These are phyloP conservation scores for Drosophila quasianomalipes DNA, from an alignment of 2,888 invertebrate species.

Conservation along the genomic window DNA sequence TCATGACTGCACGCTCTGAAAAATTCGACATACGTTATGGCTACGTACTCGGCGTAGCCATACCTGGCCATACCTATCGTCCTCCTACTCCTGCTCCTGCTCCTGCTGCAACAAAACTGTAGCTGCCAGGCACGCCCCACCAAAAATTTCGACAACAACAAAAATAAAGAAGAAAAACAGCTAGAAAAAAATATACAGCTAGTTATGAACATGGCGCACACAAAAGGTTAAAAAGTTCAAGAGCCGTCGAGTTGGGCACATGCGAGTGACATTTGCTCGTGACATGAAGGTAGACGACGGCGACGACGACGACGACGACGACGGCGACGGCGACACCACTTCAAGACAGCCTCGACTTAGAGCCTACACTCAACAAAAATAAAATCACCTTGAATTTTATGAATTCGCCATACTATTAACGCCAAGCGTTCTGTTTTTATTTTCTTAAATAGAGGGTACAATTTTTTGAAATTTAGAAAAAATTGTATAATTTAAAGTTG, in stretches of 20 bases:
- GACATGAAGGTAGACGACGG: conserved; percentile 71
- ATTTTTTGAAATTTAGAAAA: too few relatives aligned
- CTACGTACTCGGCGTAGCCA: conserved; percentile 37
- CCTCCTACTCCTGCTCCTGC: neutral
- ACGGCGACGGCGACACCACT: conserved; percentile 49
- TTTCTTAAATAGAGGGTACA: neutral
- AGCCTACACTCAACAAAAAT: neutral
- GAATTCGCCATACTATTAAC: neutral
- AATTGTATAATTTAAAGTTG: neutral
- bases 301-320: conserved; percentile 57
- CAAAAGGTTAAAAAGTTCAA: conserved; percentile 79
- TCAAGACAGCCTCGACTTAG: conserved; percentile 53
- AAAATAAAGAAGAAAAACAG: neutral
- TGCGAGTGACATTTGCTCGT: conserved; percentile 78
- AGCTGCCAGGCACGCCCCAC: conserved; percentile 49
- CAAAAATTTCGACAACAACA: conserved; percentile 20
- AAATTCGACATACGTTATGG: conserved; percentile 77
- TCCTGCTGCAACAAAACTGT: conserved; percentile 21
- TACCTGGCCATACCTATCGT: neutral
- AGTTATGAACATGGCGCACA: conserved; percentile 71
- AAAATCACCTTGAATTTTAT: neutral
- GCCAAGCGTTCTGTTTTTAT: neutral
- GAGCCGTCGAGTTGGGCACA: conserved; percentile 71
- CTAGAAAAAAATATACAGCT: conserved; percentile 36
- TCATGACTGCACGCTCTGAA: conserved; percentile 77